Evolutionary conservation across 30 jellyfish, hydroid and myxozoan genomes (phyloP).

Genomic region (Catostylus mosaicus): DNA sequence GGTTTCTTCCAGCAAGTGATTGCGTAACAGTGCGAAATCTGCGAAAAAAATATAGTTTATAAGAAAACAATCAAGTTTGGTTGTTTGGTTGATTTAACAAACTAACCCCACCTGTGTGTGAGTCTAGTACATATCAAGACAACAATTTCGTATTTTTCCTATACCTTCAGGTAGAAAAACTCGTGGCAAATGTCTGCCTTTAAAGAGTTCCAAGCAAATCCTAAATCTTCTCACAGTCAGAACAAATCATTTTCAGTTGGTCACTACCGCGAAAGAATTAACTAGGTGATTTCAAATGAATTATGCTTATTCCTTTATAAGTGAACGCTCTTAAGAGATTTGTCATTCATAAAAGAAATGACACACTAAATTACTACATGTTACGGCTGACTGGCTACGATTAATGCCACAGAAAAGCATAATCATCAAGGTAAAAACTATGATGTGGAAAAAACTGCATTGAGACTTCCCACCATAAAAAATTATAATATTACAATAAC

Average conservation of each 20-base stretch:
- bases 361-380: background rate
- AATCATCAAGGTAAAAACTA: no score
- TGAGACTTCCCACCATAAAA: background rate
- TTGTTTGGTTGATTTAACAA: no score
- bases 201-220: no score
- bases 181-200: no score
- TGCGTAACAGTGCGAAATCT: constrained; percentile 91
- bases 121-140: no score
- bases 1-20: constrained; percentile 87
- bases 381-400: background rate
- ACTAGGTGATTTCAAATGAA: background rate
- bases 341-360: background rate
- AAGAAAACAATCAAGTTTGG: no score
- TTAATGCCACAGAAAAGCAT: background rate
- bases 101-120: no score
- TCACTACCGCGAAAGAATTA: background rate
- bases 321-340: background rate
- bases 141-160: no score
- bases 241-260: background rate
- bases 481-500: background rate
- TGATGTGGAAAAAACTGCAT: background rate
- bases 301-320: background rate
- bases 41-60: no score
- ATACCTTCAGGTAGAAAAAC: no score
- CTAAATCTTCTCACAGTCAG: background rate